Percentiles rank a stretch among this genome's conserved stretches.
Evolutionary conservation across 2,113 vertebrate genomes (phyloP).

Genomic region (Ascaphus truei): DNA sequence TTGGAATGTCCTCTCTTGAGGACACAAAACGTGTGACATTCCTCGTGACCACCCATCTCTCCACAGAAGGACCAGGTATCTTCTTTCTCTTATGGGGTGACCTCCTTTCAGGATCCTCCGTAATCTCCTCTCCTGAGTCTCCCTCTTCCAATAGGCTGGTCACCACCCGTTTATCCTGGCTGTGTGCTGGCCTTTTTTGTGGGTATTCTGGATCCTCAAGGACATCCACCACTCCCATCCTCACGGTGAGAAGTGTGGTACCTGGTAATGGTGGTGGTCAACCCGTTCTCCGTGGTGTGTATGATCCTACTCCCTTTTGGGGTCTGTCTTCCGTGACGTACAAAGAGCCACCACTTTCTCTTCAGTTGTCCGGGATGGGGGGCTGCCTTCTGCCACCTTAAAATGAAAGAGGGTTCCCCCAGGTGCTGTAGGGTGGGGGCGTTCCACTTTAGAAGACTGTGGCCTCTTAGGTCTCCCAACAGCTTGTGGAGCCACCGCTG

Average conservation of each 20-base stretch:
- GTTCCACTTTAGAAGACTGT: neutral
- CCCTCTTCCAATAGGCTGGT: neutral
- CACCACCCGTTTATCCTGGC: neutral
- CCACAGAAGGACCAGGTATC: neutral
- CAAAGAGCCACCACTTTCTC: too few species aligned
- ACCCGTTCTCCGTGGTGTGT: neutral
- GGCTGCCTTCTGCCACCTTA: neutral
- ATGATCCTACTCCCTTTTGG: neutral
- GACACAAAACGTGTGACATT: constrained; percentile 4
- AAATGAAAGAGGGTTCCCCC: neutral
- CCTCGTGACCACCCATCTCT: neutral
- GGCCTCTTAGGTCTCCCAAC: neutral
- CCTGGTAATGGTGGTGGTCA: constrained; percentile 14
- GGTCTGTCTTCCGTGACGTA: neutral
- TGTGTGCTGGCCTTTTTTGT: neutral
- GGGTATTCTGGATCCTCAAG: neutral
- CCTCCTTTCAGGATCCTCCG: neutral
- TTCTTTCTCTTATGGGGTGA: neutral
- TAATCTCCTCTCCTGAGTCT: neutral
- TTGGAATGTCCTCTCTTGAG: neutral
- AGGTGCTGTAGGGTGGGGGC: neutral
- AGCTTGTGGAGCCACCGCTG: neutral
- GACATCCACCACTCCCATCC: neutral
- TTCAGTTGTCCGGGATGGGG: neutral
- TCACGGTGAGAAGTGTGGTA: neutral